Percentiles rank a stretch among this genome's conserved stretches.
phyloP scores from a whole-genome alignment of 2,113 vertebrate species.

The Thalassoma bifasciatum region DNA sequence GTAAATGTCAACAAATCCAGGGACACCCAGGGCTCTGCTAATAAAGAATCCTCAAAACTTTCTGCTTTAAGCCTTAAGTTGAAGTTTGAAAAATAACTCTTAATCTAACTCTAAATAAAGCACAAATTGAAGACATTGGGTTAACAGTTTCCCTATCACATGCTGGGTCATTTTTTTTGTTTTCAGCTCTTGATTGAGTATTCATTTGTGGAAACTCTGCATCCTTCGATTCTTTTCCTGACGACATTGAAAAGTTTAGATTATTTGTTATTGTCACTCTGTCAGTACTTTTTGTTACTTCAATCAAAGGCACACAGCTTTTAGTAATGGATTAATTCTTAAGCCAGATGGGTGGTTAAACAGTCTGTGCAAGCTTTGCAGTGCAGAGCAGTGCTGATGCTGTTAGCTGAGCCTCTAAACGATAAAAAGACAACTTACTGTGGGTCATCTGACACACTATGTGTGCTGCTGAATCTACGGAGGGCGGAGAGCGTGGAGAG shows the following conservation, averaged over 20 bases:
- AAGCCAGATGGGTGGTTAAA: conserved; percentile 1
- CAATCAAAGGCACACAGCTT: neutral
- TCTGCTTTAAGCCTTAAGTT: neutral
- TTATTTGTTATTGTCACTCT: too few relatives aligned
- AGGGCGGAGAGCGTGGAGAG: conserved; percentile 80
- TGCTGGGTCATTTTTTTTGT: neutral
- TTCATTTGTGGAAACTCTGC: neutral
- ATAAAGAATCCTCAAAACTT: neutral
- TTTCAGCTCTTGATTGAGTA: neutral
- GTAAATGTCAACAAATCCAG: neutral
- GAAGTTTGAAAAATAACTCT: too few relatives aligned
- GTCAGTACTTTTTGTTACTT: neutral
- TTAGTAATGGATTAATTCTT: conserved; percentile 3
- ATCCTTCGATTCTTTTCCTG: neutral
- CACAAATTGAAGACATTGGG: neutral
- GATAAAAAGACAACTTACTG: conserved; percentile 88
- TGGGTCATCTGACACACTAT: conserved; percentile 93
- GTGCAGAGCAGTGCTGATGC: conserved; percentile 32
- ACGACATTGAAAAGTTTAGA: too few relatives aligned
- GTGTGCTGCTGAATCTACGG: conserved; percentile 92
- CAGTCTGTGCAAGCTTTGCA: neutral
- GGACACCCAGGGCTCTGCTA: too few relatives aligned
- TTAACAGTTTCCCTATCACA: neutral
- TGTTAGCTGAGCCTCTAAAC: conserved; percentile 12
- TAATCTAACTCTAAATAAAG: neutral